Percentiles rank a stretch among this genome's conserved stretches.
These are phyloP conservation scores for Intellagama lesueurii DNA, from an alignment of 2,797 vertebrate species.

Conservation along the genomic window DNA sequence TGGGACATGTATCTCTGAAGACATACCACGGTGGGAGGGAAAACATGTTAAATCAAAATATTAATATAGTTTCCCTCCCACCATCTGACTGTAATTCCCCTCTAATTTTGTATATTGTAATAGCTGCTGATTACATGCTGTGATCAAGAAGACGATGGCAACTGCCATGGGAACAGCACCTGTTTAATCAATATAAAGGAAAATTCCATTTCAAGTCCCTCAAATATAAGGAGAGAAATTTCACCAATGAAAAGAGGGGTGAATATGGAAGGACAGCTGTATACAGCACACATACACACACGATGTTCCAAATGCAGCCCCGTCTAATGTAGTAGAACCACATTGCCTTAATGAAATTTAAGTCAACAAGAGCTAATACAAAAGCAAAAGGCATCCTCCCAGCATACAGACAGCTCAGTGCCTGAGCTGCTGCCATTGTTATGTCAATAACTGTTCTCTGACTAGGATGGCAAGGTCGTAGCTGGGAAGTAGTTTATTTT, in stretches of 20 bases:
- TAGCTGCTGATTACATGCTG: neutral
- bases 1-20: too few relatives aligned
- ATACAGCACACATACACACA: neutral
- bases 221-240: neutral
- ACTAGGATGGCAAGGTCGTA: neutral
- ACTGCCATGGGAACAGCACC: too few relatives aligned
- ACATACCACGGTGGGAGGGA: too few relatives aligned
- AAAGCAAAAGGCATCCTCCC: neutral
- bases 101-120: neutral
- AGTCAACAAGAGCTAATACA: accelerated
- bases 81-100: too few relatives aligned
- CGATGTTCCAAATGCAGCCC: neutral
- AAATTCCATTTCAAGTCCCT: neutral
- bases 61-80: too few relatives aligned
- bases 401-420: neutral
- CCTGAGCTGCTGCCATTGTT: neutral
- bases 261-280: neutral
- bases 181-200: neutral
- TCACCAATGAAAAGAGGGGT: neutral
- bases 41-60: too few relatives aligned
- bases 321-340: neutral
- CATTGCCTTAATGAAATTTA: neutral
- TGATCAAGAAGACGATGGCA: neutral
- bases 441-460: neutral
- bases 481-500: neutral